These are phyloP conservation scores for Cheumatopsyche charites DNA, from an alignment of 1,140 invertebrate species.

Conservation along the genomic window DNA sequence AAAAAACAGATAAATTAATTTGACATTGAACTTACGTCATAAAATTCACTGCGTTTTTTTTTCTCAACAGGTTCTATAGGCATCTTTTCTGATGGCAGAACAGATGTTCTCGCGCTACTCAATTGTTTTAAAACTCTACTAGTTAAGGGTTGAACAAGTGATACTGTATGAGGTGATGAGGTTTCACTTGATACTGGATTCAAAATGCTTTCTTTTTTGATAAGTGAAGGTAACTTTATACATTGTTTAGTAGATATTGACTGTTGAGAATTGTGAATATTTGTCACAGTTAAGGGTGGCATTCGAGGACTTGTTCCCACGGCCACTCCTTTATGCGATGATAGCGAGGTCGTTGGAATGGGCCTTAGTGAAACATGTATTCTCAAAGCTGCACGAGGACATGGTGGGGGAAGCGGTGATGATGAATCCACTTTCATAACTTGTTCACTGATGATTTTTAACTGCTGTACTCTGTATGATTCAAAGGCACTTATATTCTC, in stretches of 20 bases:
- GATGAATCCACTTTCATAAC: slow-evolving; percentile 77
- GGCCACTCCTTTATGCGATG: slow-evolving; percentile 23
- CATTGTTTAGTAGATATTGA: neutral
- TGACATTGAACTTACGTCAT: slow-evolving; percentile 37
- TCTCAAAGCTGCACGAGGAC: slow-evolving; percentile 66
- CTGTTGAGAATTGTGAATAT: slow-evolving; percentile 5
- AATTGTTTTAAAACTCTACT: slow-evolving; percentile 39
- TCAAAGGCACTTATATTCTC: slow-evolving; percentile 80
- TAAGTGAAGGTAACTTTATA: slow-evolving; percentile 25
- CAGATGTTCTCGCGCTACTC: slow-evolving; percentile 34
- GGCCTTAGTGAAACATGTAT: slow-evolving; percentile 52
- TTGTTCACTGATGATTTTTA: slow-evolving; percentile 73
- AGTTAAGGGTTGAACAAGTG: slow-evolving; percentile 39
- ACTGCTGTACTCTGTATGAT: slow-evolving; percentile 77
- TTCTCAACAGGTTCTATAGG: slow-evolving; percentile 6
- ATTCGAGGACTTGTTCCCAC: slow-evolving; percentile 42
- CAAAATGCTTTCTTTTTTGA: neutral
- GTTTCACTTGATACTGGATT: slow-evolving; percentile 29
- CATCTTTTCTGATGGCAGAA: neutral
- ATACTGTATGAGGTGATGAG: slow-evolving; percentile 34
- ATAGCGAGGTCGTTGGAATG: slow-evolving; percentile 47
- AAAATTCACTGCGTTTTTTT: slow-evolving; percentile 41
- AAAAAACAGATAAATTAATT: slow-evolving; percentile 9
- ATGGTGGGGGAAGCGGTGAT: slow-evolving; percentile 67
- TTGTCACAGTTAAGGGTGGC: slow-evolving; percentile 9